Conservation (phyloP, 2,888 invertebrate species). For the Sarcophaga carnaria region DNA sequence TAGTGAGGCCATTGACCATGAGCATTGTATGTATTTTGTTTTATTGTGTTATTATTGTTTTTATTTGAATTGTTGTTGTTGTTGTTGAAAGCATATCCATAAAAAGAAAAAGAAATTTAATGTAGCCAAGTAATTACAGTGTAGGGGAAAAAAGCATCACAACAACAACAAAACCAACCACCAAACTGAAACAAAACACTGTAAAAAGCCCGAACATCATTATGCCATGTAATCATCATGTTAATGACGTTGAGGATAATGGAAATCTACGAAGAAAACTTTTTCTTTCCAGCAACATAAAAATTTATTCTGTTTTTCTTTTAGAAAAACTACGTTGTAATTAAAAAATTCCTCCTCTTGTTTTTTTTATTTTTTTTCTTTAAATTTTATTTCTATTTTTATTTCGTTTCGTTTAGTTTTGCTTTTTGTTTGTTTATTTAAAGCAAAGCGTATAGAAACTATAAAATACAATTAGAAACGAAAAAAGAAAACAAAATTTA, state of each 20-base stretch:
- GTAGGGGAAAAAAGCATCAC: constrained; percentile 39
- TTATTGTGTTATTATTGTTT: constrained; percentile 44
- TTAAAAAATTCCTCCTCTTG: not conserved
- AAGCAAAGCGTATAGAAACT: not conserved
- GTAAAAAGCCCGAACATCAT: constrained; percentile 21
- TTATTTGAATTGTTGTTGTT: constrained; percentile 34
- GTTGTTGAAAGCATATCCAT: constrained; percentile 73
- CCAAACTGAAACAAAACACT: constrained; percentile 24
- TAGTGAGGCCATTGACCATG: constrained; percentile 80
- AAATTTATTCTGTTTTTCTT: not conserved
- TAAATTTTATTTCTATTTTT: constrained; percentile 11
- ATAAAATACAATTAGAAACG: not conserved
- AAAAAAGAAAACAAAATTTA: not conserved
- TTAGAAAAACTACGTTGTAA: constrained; percentile 16
- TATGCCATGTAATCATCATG: constrained; percentile 36
- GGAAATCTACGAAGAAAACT: constrained; percentile 38
- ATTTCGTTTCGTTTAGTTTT: not conserved
- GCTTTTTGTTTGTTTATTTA: constrained; percentile 35
- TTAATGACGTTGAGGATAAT: constrained; percentile 39
- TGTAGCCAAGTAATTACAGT: constrained; percentile 60
- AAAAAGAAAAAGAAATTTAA: constrained; percentile 32
- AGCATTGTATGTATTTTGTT: constrained; percentile 67
- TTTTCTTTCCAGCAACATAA: constrained; percentile 23
- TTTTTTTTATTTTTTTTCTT: not conserved
- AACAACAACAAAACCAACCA: constrained; percentile 61